Conservation (phyloP, 92 coral and sea anemone species). For the Phenganax stokvisi region DNA sequence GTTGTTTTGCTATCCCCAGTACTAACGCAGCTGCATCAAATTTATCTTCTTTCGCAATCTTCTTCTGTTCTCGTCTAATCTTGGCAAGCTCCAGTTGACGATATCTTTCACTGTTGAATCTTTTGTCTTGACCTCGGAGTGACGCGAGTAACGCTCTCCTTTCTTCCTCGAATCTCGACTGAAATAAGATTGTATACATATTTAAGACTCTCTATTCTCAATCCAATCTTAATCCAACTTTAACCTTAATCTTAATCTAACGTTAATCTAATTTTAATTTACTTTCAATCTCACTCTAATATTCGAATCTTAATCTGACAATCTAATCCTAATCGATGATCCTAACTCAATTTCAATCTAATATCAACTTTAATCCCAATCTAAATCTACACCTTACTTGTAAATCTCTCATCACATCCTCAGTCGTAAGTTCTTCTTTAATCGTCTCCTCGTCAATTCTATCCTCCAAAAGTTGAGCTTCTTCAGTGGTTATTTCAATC, state of each 20-base stretch:
- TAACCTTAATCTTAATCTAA: constrained; percentile 58
- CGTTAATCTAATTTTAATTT: constrained; percentile 46
- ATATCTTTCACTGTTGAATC: constrained; percentile 65
- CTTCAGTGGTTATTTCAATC: constrained; percentile 65
- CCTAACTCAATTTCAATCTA: background rate
- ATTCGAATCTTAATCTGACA: constrained; percentile 37
- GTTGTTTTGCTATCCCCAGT: constrained; percentile 78
- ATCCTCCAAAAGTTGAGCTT: constrained; percentile 73
- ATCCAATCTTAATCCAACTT: background rate
- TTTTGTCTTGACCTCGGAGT: constrained; percentile 77
- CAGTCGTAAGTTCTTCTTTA: constrained; percentile 74
- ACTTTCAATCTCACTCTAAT: background rate
- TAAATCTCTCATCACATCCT: constrained; percentile 64
- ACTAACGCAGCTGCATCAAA: constrained; percentile 94
- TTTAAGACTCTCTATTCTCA: background rate
- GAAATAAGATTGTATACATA: constrained; percentile 1
- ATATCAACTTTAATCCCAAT: background rate
- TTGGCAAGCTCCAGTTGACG: constrained; percentile 93
- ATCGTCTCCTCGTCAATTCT: constrained; percentile 67
- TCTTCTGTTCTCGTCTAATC: constrained; percentile 79
- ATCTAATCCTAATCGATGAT: constrained; percentile 52
- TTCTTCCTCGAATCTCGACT: constrained; percentile 93
- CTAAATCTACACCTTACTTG: constrained; percentile 52
- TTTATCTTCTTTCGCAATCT: constrained; percentile 73
- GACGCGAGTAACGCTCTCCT: constrained; percentile 79